A percentile compares a stretch with the other conserved stretches of the same genome.
These are phyloP conservation scores for Megastigmus dorsalis DNA, from an alignment of 2,888 invertebrate species.

Conservation along the genomic window DNA sequence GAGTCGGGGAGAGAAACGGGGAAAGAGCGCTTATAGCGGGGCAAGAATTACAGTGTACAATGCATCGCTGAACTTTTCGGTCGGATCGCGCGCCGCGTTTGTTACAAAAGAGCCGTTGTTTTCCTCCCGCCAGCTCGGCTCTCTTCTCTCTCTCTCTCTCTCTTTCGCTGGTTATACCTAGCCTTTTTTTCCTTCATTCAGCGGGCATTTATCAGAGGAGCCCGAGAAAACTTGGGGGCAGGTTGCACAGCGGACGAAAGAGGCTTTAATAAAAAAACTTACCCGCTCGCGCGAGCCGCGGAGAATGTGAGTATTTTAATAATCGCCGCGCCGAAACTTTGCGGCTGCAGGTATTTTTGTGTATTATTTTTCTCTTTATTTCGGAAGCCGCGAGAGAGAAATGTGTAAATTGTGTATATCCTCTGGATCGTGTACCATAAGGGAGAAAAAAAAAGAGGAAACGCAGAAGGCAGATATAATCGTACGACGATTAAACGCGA, in stretches of 20 bases:
- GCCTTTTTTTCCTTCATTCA: background rate
- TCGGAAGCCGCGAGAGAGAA: no score
- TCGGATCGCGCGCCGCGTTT: conserved; percentile 25
- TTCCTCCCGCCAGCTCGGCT: background rate
- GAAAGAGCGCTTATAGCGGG: background rate
- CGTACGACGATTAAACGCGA: no score
- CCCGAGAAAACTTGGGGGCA: background rate
- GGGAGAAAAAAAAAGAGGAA: no score
- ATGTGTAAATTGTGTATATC: no score
- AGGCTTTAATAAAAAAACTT: conserved; percentile 23
- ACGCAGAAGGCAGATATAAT: no score
- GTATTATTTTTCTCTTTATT: no score
- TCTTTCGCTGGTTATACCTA: no score
- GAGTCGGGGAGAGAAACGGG: no score
- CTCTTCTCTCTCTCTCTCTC: background rate
- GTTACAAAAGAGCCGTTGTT: conserved; percentile 44
- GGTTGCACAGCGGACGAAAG: background rate
- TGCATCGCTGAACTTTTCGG: conserved; percentile 44
- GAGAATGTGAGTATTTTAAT: conserved; percentile 26
- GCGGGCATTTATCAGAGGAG: conserved; percentile 25
- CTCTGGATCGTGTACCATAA: no score
- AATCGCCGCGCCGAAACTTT: conserved; percentile 21
- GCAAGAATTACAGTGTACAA: conserved; percentile 39
- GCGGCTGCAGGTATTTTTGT: no score
- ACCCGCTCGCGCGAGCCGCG: no score